Conservation (phyloP, 2,888 invertebrate genomes). For the Leuctra nigra region DNA sequence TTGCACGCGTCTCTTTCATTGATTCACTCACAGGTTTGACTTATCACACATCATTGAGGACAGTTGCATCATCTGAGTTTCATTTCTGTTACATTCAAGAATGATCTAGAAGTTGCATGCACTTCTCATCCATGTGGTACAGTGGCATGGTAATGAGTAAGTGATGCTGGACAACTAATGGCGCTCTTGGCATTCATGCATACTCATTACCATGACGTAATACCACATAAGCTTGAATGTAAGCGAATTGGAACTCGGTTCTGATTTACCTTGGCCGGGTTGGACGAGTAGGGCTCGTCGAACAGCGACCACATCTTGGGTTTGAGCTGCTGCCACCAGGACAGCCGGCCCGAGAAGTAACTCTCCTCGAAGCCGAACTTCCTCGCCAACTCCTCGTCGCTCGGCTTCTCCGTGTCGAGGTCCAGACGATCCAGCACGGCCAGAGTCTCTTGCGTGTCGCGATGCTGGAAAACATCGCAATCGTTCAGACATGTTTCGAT, state of each 20-base stretch:
- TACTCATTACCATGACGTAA: background rate
- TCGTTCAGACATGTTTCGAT: too few species aligned
- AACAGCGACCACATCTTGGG: slow-evolving; percentile 98
- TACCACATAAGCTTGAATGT: background rate
- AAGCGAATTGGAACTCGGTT: too few species aligned
- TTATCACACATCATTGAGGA: too few species aligned
- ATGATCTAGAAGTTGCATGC: background rate
- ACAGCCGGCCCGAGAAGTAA: slow-evolving; percentile 81
- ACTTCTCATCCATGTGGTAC: background rate
- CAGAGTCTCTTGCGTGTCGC: slow-evolving; percentile 98
- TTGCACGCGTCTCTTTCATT: too few species aligned
- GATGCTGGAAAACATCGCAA: slow-evolving; percentile 71
- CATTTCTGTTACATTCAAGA: background rate
- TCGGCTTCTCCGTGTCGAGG: slow-evolving; percentile 95
- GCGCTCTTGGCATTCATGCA: background rate
- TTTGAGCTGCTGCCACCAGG: slow-evolving; percentile 96
- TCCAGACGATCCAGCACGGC: slow-evolving; percentile 96
- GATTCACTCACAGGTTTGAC: too few species aligned
- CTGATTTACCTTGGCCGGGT: slow-evolving; percentile 82
- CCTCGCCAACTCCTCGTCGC: slow-evolving; percentile 94
- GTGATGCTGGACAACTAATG: too few species aligned
- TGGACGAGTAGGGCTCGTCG: slow-evolving; percentile 98
- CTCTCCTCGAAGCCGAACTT: slow-evolving; percentile 97
- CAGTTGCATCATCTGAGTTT: background rate
- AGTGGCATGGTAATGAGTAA: too few species aligned